Conservation (phyloP, 2,797 vertebrate species). For the Kryptopterus vitreolus region DNA sequence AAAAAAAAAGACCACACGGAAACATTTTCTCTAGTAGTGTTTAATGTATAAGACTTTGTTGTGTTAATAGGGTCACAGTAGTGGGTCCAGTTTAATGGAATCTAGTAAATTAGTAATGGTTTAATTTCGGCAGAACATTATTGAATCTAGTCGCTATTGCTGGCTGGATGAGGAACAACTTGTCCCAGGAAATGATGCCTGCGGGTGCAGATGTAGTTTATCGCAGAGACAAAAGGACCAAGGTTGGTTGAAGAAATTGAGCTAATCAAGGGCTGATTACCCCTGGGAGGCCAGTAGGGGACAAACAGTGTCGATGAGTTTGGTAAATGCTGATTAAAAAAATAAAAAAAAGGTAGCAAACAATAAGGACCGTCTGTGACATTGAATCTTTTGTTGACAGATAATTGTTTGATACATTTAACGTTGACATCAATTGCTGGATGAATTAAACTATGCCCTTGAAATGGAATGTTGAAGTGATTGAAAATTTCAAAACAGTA, state of each 20-base stretch:
- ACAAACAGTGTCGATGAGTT: background rate
- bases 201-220: conserved; percentile 8
- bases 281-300: conserved; percentile 6
- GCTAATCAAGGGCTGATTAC: conserved; percentile 17
- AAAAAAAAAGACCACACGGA: background rate
- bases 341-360: background rate
- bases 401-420: background rate
- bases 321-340: conserved; percentile 13
- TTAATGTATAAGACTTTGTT: background rate
- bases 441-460: background rate
- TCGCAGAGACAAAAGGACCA: background rate
- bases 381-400: background rate
- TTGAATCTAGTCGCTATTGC: conserved; percentile 6
- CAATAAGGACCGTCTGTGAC: background rate
- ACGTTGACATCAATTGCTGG: background rate
- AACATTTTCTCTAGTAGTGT: background rate
- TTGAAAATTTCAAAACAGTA: background rate
- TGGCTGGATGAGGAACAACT: conserved; percentile 6
- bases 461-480: background rate
- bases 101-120: conserved; percentile 31
- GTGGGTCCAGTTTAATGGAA: conserved; percentile 26
- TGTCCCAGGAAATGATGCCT: conserved; percentile 9
- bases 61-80: conserved; percentile 18
- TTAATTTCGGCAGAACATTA: conserved; percentile 30
- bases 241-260: background rate